phyloP scores from a whole-genome alignment of 2,888 invertebrate species.

The Carpatolechia fugitivella region DNA sequence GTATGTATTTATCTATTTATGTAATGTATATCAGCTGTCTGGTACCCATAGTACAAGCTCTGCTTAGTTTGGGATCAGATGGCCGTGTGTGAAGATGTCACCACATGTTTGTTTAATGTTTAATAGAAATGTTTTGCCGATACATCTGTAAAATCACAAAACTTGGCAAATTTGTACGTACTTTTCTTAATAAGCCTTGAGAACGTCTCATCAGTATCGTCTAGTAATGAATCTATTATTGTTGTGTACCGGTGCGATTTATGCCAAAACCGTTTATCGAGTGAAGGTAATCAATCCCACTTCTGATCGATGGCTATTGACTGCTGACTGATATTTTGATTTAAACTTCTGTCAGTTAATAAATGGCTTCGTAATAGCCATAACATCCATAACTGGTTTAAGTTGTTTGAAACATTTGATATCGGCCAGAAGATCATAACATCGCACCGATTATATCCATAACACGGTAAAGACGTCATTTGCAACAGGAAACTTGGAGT shows the following conservation, averaged over 20 bases:
- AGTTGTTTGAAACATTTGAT: not conserved
- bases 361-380: not conserved
- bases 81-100: too few species aligned
- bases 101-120: not conserved
- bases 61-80: too few species aligned
- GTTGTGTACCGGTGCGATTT: not conserved
- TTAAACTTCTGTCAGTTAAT: not conserved
- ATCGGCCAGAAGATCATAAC: conserved; percentile 4
- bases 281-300: not conserved
- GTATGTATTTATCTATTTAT: too few species aligned
- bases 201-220: too few species aligned
- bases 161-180: not conserved
- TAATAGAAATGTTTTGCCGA: not conserved
- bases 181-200: not conserved
- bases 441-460: not conserved
- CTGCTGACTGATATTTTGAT: not conserved
- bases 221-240: not conserved
- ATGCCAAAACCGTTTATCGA: not conserved
- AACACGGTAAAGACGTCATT: conserved; percentile 11
- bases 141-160: not conserved
- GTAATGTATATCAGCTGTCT: too few species aligned
- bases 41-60: too few species aligned
- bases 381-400: not conserved
- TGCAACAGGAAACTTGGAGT: conserved; percentile 15
- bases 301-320: not conserved